Evolutionary conservation across 2,888 invertebrate species (phyloP), one percentile per base, ranked within the genome.

Genomic region (Lithodes maja): DNA sequence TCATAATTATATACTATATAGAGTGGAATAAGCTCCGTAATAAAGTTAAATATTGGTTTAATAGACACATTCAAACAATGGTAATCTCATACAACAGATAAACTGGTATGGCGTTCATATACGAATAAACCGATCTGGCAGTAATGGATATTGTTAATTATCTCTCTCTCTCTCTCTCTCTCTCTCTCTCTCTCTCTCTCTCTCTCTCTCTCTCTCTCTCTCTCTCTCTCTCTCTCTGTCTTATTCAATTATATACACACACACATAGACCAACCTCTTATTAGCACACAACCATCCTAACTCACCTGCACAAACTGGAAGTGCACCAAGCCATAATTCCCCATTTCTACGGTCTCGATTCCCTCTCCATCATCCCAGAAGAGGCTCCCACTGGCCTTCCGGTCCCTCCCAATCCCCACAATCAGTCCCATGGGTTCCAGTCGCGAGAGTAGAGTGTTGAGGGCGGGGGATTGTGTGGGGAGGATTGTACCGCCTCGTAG

Each of bases 401-500:
- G 49, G 79, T 86, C 83, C 17, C 78, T 53, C 12, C 85, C 83
- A 52, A 90, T 33, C 55, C 82, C 90, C 85, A 91, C 91, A 15
- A 82, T 61, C 33, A 87, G 68, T 49, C 81, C 81, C 81, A 92
- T 74, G 15, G 85, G 85, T 52, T 90, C 68, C 9, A 68, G 61
- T 1, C 83, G 83, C 17, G 89, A 80, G 9, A 61, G 77, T 0
- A 61, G 50, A 2, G 90, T 90, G 17, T 92, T 93, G 71, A 90
- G 91, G 12, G 92, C 92, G 9, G 93, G 93, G 33, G 92, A 90
- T 85, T 93, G 93, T 87, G 92, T 92, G 1, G 93, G 93, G 7
- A 93, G 92, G 15, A 93, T 92, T 85, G 91, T 75, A 3, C 93
- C 93, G 1, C 93, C 93, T 12, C 93, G 89, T n/a, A 93, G 90